Base-by-base conservation (phyloP, 92 coral and sea anemone genomes). In the Siderastrea radians region DNA sequence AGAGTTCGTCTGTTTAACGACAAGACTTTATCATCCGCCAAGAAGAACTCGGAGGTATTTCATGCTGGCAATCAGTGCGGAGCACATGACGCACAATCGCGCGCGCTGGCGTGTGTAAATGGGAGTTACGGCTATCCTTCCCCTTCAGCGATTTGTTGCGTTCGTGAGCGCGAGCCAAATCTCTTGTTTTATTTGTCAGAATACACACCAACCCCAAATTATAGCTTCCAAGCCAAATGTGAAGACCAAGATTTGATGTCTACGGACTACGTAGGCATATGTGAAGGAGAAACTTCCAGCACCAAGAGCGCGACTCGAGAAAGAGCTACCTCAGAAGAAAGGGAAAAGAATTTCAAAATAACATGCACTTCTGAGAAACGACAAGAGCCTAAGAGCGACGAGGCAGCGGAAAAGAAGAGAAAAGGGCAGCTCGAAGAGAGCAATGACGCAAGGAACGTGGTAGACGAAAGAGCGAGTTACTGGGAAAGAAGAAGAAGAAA, bases 401-500 rank as follows among this genome's bases (percentile, higher is more conserved):
- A 46, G 45, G 38, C 70, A 47, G 57, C 49, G 9, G 47, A 68
- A 51, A 66, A 76, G 62, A 52, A 14, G 46, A 50, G 62, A 71
- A 12, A 49, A 16, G 48, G 6, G 17, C 50, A 68, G 26, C 3
- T 38, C 46, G 49, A 51, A 54, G 84, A 83, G n/a, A 14, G 26
- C 58, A 38, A 43, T 7, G 78, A 54, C 12, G 57, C 38, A 69
- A 65, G 47, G 4, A 17, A 70, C 69, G 51, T 47, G 48, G 49
- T 49, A 6, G 45, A 5, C 10, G 68, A 64, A 12, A 86, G 70
- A n/a, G 68, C 51, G 19, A 38, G 55, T 3, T 92, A 87, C 79
- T 17, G 87, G 49, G 87, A 92, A 69, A 77, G 90, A 50, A 82
- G 94, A 66, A 72, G 87, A 19, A 78, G 86, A 38, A 84, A 88